These are phyloP conservation scores for Euthynnus affinis DNA, from an alignment of 2,797 vertebrate genomes.

Conservation along the genomic window DNA sequence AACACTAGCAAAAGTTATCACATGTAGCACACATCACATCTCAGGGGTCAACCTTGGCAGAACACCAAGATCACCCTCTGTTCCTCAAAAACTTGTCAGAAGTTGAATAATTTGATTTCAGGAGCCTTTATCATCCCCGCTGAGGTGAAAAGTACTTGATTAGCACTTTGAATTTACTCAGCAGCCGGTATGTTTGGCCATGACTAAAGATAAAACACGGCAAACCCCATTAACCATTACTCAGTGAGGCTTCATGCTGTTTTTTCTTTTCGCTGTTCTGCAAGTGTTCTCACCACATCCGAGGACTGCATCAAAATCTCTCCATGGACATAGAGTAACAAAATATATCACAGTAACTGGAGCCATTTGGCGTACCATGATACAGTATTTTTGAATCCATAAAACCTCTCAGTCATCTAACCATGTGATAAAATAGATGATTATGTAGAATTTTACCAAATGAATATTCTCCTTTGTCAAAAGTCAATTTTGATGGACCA, in stretches of 20 bases:
- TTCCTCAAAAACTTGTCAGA: slow-evolving; percentile 54
- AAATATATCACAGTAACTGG: slow-evolving; percentile 22
- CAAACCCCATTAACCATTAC: slow-evolving; percentile 67
- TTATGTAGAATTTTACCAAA: neutral
- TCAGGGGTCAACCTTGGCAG: slow-evolving; percentile 47
- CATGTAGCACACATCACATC: slow-evolving; percentile 18
- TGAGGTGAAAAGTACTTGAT: slow-evolving; percentile 81
- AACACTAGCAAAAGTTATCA: slow-evolving; percentile 20
- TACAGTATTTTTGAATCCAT: neutral
- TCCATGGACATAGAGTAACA: neutral
- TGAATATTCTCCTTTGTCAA: neutral
- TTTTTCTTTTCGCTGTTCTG: slow-evolving; percentile 39
- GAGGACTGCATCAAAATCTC: slow-evolving; percentile 36
- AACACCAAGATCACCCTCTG: slow-evolving; percentile 34
- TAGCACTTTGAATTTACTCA: slow-evolving; percentile 76
- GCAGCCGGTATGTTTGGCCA: slow-evolving; percentile 57
- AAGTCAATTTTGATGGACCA: slow-evolving; percentile 1
- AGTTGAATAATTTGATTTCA: slow-evolving; percentile 60
- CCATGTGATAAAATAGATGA: neutral
- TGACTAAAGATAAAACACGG: slow-evolving; percentile 60
- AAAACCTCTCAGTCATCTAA: neutral
- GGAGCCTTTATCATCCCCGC: slow-evolving; percentile 52
- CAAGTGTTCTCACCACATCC: slow-evolving; percentile 30
- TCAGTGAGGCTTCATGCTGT: slow-evolving; percentile 54
- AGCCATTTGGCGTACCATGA: slow-evolving; percentile 4